Conservation (phyloP, 2,888 invertebrate species). For the Pelosia muscerda region DNA sequence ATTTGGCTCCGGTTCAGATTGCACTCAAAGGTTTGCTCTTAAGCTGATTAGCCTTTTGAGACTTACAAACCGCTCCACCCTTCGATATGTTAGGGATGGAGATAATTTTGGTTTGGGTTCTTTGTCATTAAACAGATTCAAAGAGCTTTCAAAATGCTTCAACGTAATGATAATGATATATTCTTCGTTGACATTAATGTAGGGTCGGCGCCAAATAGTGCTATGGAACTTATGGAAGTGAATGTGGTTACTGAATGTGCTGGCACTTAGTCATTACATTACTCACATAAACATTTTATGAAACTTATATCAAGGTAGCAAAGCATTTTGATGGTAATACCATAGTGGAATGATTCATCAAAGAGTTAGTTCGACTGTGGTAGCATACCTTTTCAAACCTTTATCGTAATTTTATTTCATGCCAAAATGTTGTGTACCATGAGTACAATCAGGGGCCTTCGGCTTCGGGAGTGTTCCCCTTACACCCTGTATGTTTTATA, state of each 20-base stretch:
- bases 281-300: not conserved
- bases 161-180: not conserved
- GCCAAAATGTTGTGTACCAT: too few species aligned
- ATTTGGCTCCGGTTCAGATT: constrained; percentile 58
- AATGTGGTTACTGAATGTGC: not conserved
- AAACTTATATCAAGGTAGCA: not conserved
- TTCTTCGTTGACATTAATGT: not conserved
- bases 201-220: not conserved
- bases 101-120: not conserved
- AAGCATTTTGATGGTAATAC: not conserved
- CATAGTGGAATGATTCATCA: too few species aligned
- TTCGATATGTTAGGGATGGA: constrained; percentile 28
- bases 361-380: too few species aligned
- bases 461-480: too few species aligned
- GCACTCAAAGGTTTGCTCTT: constrained; percentile 59
- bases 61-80: constrained; percentile 26
- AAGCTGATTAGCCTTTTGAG: constrained; percentile 67
- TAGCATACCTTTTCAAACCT: too few species aligned
- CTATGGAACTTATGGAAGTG: not conserved
- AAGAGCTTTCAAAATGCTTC: not conserved
- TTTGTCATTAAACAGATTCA: not conserved
- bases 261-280: not conserved
- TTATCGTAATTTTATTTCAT: too few species aligned
- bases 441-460: too few species aligned
- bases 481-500: too few species aligned